Evolutionary conservation across 2,888 invertebrate species (phyloP).

Genomic region (Cryptus armator): DNA sequence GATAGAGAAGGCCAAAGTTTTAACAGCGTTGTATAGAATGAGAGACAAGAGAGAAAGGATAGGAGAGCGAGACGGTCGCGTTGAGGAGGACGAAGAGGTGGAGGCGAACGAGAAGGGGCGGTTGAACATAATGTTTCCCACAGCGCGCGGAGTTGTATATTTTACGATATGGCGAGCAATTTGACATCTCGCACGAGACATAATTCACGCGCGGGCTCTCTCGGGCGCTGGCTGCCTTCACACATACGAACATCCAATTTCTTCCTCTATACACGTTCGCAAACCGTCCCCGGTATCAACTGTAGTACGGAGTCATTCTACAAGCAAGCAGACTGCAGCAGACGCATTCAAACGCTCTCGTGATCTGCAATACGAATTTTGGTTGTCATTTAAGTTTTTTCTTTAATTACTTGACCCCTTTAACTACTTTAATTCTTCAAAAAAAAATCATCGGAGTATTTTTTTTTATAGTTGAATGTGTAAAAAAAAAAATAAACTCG

Average conservation of each 20-base stretch:
- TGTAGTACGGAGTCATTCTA: conserved; percentile 23
- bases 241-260: conserved; percentile 73
- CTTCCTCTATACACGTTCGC: conserved; percentile 20
- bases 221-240: conserved; percentile 58
- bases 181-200: conserved; percentile 85
- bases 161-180: conserved; percentile 85
- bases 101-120: conserved; percentile 63
- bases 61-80: conserved; percentile 23
- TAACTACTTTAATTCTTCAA: background rate
- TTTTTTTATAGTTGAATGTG: background rate
- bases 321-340: conserved; percentile 11
- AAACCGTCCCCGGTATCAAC: conserved; percentile 40
- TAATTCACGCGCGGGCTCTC: conserved; percentile 82
- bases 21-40: background rate
- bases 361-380: background rate
- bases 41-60: conserved; percentile 35
- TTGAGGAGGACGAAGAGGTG: conserved; percentile 55
- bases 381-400: too few relatives aligned
- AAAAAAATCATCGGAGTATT: too few relatives aligned
- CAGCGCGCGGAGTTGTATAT: conserved; percentile 85
- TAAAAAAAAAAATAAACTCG: background rate
- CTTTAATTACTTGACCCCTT: conserved; percentile 40
- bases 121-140: conserved; percentile 84
- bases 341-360: conserved; percentile 5
- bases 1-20: conserved; percentile 36